Evolutionary conservation across 92 coral and sea anemone species (phyloP).

Genomic region (Palythoa heliodiscus): DNA sequence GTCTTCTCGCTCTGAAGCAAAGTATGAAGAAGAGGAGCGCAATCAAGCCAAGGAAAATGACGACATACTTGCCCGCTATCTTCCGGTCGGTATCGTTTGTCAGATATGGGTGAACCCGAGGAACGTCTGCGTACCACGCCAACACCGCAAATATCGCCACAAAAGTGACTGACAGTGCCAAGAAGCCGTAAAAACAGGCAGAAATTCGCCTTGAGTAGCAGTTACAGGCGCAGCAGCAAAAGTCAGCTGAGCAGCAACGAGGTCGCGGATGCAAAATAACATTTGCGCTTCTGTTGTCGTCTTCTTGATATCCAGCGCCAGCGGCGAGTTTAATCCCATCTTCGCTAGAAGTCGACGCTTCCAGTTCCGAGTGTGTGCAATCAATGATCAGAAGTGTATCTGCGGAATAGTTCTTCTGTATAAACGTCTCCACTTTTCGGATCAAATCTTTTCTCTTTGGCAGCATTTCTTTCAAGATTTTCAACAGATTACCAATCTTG

Average conservation of each 20-base stretch:
- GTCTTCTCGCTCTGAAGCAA: slow-evolving; percentile 8
- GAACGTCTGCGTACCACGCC: slow-evolving; percentile 58
- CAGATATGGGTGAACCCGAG: slow-evolving; percentile 2
- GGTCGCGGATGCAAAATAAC: background rate
- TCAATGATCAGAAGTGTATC: slow-evolving; percentile 20
- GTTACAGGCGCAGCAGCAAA: slow-evolving; percentile 53
- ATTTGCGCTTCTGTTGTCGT: background rate
- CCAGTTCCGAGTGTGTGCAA: slow-evolving; percentile 3
- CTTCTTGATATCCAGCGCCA: background rate
- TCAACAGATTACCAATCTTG: slow-evolving; percentile 54
- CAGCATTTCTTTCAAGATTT: slow-evolving; percentile 60
- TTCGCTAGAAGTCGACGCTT: slow-evolving; percentile 39
- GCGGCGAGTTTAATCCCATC: background rate
- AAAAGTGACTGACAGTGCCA: background rate
- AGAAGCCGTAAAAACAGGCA: slow-evolving; percentile 33
- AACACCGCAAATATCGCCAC: slow-evolving; percentile 40
- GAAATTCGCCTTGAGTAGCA: slow-evolving; percentile 56
- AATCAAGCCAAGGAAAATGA: slow-evolving; percentile 4
- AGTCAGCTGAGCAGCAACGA: slow-evolving; percentile 18
- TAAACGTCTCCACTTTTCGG: slow-evolving; percentile 53
- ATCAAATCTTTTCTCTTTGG: slow-evolving; percentile 76
- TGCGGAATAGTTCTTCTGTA: slow-evolving; percentile 47
- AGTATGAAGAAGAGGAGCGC: slow-evolving; percentile 9
- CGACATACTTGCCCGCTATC: slow-evolving; percentile 52
- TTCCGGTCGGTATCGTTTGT: slow-evolving; percentile 15